Evolutionary conservation across 2,113 vertebrate genomes (phyloP).

Genomic region (Morone saxatilis): DNA sequence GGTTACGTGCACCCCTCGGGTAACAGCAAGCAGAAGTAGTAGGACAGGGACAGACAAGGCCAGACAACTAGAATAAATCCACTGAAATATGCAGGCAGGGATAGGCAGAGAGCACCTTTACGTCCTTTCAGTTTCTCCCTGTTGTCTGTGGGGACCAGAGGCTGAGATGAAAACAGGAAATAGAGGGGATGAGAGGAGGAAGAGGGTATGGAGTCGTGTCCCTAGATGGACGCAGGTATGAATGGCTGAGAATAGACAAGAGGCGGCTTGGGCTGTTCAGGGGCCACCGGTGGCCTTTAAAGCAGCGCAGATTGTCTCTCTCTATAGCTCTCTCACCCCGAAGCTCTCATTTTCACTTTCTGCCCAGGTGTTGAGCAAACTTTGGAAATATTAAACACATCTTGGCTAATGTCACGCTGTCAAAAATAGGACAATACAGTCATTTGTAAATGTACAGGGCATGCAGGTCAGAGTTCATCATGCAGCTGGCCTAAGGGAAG

Average conservation of each 20-base stretch:
- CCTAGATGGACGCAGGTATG: constrained; percentile 30
- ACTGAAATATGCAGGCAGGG: constrained; percentile 73
- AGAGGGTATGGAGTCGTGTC: constrained; percentile 46
- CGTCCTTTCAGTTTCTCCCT: constrained; percentile 68
- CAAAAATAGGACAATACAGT: too few species aligned
- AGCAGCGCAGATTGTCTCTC: constrained; percentile 28
- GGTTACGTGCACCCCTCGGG: neutral
- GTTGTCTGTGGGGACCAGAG: constrained; percentile 63
- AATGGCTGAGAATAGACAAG: constrained; percentile 53
- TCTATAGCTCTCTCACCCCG: neutral
- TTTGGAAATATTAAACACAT: constrained; percentile 1
- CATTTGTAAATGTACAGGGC: too few species aligned
- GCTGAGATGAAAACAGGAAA: constrained; percentile 67
- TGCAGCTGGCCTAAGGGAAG: neutral
- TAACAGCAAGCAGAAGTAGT: neutral
- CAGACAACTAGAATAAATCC: constrained; percentile 60
- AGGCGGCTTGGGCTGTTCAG: constrained; percentile 17
- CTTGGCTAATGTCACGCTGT: neutral
- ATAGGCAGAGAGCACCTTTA: constrained; percentile 53
- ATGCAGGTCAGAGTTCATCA: neutral
- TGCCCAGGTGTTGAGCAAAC: constrained; percentile 4
- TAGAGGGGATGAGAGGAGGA: constrained; percentile 41
- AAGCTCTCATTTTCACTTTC: constrained; percentile 3
- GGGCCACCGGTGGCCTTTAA: constrained; percentile 18
- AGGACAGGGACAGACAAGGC: constrained; percentile 54